A percentile compares a stretch with the other conserved stretches of the same genome.
These are phyloP conservation scores for Gymnoscelis rufifasciata DNA, from an alignment of 2,888 invertebrate genomes.

Conservation along the genomic window DNA sequence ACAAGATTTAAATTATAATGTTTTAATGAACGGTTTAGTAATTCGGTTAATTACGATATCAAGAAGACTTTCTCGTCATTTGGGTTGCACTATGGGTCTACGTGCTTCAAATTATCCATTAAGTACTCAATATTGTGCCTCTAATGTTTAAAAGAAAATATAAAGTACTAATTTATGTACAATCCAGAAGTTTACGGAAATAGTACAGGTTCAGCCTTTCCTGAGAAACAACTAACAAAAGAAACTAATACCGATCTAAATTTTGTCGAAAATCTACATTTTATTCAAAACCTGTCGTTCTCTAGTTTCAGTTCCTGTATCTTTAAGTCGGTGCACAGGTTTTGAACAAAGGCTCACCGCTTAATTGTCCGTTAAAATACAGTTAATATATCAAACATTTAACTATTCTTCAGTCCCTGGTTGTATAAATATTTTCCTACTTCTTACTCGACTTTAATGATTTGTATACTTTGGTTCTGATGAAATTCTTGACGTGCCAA, in stretches of 20 bases:
- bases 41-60: neutral
- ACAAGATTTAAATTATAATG: slow-evolving; percentile 10
- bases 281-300: slow-evolving; percentile 75
- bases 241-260: slow-evolving; percentile 54
- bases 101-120: slow-evolving; percentile 34
- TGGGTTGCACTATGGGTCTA: slow-evolving; percentile 32
- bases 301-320: slow-evolving; percentile 72
- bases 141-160: slow-evolving; percentile 41
- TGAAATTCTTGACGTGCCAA: slow-evolving; percentile 77
- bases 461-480: slow-evolving; percentile 80
- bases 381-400: slow-evolving; percentile 79
- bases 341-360: slow-evolving; percentile 74
- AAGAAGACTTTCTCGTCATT: slow-evolving; percentile 22
- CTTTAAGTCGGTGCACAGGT: slow-evolving; percentile 70
- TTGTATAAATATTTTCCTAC: slow-evolving; percentile 79
- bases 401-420: slow-evolving; percentile 79
- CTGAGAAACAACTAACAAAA: slow-evolving; percentile 45
- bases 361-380: slow-evolving; percentile 75
- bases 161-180: slow-evolving; percentile 52
- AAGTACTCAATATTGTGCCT: slow-evolving; percentile 38
- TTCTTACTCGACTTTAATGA: slow-evolving; percentile 77
- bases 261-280: slow-evolving; percentile 65
- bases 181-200: slow-evolving; percentile 52
- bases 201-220: slow-evolving; percentile 59
- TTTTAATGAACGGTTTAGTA: slow-evolving; percentile 1